Percentiles rank a stretch among this genome's conserved stretches.
phyloP scores from a whole-genome alignment of 2,888 invertebrate species.

The Polyommatus icarus region DNA sequence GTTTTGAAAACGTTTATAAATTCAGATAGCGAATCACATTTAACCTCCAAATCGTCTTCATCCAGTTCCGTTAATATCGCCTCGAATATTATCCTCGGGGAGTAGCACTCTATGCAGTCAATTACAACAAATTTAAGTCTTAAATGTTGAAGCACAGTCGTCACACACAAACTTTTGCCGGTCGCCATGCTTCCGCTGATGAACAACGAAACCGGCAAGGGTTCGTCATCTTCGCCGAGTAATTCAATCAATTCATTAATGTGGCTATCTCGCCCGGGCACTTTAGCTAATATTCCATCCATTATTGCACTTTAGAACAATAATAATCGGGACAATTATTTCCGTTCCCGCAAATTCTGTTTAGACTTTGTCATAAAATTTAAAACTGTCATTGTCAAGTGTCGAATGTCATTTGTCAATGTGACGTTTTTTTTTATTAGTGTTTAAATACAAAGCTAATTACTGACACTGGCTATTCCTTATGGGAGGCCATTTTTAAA shows the following conservation, averaged over 20 bases:
- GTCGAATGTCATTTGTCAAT: background rate
- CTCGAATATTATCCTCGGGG: slow-evolving; percentile 87
- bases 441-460: background rate
- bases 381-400: background rate
- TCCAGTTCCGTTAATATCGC: slow-evolving; percentile 83
- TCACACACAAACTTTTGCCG: slow-evolving; percentile 88
- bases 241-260: slow-evolving; percentile 72
- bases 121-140: slow-evolving; percentile 82
- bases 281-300: slow-evolving; percentile 71
- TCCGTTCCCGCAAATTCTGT: slow-evolving; percentile 23
- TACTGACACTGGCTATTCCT: too few species aligned
- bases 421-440: background rate
- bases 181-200: slow-evolving; percentile 91
- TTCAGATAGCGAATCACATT: slow-evolving; percentile 85
- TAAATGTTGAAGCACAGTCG: slow-evolving; percentile 79
- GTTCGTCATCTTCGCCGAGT: slow-evolving; percentile 80
- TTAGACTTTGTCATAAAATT: slow-evolving; percentile 35
- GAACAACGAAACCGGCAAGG: slow-evolving; percentile 85
- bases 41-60: slow-evolving; percentile 64
- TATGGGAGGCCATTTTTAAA: too few species aligned
- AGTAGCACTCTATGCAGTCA: slow-evolving; percentile 91
- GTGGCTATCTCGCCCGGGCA: slow-evolving; percentile 76
- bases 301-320: slow-evolving; percentile 52
- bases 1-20: slow-evolving; percentile 78
- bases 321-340: background rate